Percentiles rank a stretch among this genome's conserved stretches.
Evolutionary conservation across 2,797 vertebrate species (phyloP).

Genomic region (Heteromormyrus szaboi): DNA sequence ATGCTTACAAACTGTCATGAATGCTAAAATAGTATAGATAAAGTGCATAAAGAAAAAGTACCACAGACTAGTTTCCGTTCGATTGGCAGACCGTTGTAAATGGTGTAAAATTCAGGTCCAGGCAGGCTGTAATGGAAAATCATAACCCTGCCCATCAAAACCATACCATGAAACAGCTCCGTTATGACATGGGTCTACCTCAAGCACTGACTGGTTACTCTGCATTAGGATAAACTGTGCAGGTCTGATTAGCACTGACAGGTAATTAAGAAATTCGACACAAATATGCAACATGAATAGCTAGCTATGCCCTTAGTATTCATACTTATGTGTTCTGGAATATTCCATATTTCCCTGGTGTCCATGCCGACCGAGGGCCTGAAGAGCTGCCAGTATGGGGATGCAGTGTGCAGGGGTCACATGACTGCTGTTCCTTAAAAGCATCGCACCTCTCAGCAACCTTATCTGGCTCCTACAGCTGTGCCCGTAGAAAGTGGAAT

Average conservation of each 20-base stretch:
- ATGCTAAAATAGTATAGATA: background rate
- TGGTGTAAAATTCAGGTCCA: background rate
- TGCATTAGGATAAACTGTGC: background rate
- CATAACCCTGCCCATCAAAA: background rate
- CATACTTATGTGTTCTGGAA: background rate
- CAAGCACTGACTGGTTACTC: background rate
- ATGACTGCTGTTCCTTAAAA: background rate
- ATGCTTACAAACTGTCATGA: background rate
- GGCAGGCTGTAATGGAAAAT: background rate
- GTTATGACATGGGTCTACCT: background rate
- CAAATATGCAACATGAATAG: background rate
- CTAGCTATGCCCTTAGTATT: background rate
- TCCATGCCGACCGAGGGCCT: background rate
- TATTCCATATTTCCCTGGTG: background rate
- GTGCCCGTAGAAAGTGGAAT: constrained; percentile 10
- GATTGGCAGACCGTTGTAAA: background rate
- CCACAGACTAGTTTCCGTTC: background rate
- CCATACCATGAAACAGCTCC: background rate
- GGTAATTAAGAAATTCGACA: background rate
- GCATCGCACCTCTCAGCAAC: background rate
- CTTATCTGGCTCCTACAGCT: constrained; percentile 21
- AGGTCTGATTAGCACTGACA: background rate
- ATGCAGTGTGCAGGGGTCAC: background rate
- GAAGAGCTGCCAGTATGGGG: background rate
- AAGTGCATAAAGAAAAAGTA: background rate